Evolutionary conservation across 2,888 invertebrate species (phyloP), one percentile per base, ranked within the genome.

Genomic region (Caenorhabditis imperialis): DNA sequence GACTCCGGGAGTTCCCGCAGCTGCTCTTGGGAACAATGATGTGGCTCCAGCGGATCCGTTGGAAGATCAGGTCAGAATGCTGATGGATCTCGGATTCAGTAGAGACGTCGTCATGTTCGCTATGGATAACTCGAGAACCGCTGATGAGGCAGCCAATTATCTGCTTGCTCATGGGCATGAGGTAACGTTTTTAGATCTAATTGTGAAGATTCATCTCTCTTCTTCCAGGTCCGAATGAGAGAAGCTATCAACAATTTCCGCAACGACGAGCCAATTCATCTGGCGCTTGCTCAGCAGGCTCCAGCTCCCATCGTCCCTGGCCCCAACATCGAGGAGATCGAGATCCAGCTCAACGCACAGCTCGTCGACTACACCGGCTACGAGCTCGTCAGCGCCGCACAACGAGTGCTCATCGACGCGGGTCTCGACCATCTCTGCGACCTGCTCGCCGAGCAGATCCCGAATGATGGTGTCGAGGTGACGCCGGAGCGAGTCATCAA

Each of bases 21-120:
- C 27, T 22, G 35, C 16, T 18, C 30, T 18, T 30, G 12, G 7
- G 30, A 30, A 10, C 30, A 35, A 44, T n/a, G 54, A 7, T 1
- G 61, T 61, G 30, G 25, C 27, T 25, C 35, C 51, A 33, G 33
- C 18, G 2, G 5, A 48, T 37, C 33, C 38, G 27, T 50, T 51
- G 16, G 74, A 69, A 22, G 51, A 40, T 12, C 38, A 48, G 1
- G 25, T 74, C 45, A 16, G 7, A n/a, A 61, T 42, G 33, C 27
- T 82, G 30, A 73, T 83, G 70, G 84, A 85, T 16, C 77, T 85
- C 75, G 85, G 85, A 50, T 85, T 84, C 69, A 74, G 75, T 3
- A 75, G 83, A 20, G 74, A 76, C 3, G 72, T 75, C 27, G 80
- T 79, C 8, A 48, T 69, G 0, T 61, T 76, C 22, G 85, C 84